These are phyloP conservation scores for Lacanobia oleracea DNA, from an alignment of 2,888 invertebrate species.

Conservation along the genomic window DNA sequence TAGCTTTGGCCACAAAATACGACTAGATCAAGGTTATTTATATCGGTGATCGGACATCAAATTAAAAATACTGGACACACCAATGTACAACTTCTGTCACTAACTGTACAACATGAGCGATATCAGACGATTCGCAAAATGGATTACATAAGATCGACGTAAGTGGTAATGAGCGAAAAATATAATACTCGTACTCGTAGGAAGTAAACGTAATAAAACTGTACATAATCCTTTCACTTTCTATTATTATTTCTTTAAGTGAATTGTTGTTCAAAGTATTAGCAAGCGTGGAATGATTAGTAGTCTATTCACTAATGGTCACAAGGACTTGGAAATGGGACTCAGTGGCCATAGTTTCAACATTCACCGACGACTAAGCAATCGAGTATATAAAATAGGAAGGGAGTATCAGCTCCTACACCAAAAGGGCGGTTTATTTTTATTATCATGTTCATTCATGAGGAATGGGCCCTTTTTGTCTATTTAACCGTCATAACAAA, in stretches of 20 bases:
- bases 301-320: slow-evolving; percentile 6
- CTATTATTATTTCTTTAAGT: slow-evolving; percentile 10
- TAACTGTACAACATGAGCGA: slow-evolving; percentile 18
- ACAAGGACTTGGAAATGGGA: background rate
- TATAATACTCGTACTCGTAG: slow-evolving; percentile 48
- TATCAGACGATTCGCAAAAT: slow-evolving; percentile 38
- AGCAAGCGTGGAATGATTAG: slow-evolving; percentile 10
- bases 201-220: slow-evolving; percentile 51
- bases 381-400: background rate
- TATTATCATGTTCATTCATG: background rate
- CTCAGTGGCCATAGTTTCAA: background rate
- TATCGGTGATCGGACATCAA: too few relatives aligned
- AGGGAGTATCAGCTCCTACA: background rate
- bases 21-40: too few relatives aligned
- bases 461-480: background rate
- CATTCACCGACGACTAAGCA: background rate
- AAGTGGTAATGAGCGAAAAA: slow-evolving; percentile 55
- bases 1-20: too few relatives aligned
- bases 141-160: slow-evolving; percentile 43
- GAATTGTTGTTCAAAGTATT: background rate
- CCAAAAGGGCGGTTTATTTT: background rate
- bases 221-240: slow-evolving; percentile 63
- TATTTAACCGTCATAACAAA: background rate
- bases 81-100: too few relatives aligned
- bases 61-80: too few relatives aligned